Conservation (phyloP, 1,140 invertebrate genomes). For the Drosophila sp. region DNA sequence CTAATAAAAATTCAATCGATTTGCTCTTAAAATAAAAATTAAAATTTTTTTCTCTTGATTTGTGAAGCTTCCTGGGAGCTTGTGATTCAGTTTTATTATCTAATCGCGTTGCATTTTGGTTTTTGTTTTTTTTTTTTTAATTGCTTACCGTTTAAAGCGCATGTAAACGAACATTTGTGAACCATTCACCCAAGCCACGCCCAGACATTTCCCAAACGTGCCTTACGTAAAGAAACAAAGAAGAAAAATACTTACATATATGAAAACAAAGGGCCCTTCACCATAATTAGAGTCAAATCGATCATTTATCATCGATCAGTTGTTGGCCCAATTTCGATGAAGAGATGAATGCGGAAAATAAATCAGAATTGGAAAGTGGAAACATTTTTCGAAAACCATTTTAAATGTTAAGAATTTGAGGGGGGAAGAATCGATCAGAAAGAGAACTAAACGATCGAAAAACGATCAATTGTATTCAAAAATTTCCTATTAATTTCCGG, state of each 20-base stretch:
- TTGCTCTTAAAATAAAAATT: not conserved
- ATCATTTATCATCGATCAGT: conserved; percentile 5
- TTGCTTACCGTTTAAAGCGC: not conserved
- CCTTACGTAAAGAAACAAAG: conserved; percentile 5
- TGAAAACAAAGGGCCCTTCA: not conserved
- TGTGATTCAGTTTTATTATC: conserved; percentile 6
- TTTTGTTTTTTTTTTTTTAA: not conserved
- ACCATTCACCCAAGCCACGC: conserved; percentile 2
- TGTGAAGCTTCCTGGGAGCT: conserved; percentile 3
- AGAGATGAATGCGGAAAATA: not conserved
- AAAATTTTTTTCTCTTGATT: not conserved
- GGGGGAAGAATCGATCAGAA: too few species aligned
- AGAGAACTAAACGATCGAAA: too few species aligned
- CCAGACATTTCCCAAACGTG: conserved; percentile 2
- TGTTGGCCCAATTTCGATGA: not conserved
- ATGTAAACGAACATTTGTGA: conserved; percentile 6
- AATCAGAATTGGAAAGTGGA: not conserved
- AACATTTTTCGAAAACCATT: not conserved
- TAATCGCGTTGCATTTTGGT: not conserved
- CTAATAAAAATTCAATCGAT: conserved; percentile 16
- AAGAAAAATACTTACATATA: not conserved
- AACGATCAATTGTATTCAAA: too few species aligned
- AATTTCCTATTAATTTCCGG: not conserved
- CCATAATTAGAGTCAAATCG: conserved; percentile 16
- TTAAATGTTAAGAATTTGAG: too few species aligned